Conservation (phyloP, 92 coral and sea anemone species). For the Siderastrea siderea region DNA sequence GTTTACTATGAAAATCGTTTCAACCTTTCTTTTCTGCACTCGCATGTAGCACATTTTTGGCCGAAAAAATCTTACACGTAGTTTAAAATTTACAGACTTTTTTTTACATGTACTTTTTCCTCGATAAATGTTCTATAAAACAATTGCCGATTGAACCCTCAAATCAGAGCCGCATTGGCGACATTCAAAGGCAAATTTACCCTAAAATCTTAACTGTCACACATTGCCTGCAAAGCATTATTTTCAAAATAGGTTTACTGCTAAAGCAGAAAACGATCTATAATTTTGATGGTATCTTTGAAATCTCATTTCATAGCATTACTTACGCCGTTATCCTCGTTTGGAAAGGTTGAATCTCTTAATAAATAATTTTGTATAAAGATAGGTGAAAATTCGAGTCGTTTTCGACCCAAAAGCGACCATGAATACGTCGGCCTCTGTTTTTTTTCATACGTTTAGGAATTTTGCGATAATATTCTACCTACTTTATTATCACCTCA, state of each 20-base stretch:
- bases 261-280: not conserved
- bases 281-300: not conserved
- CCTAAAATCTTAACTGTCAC: not conserved
- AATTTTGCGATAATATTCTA: too few relatives aligned
- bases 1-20: not conserved
- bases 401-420: too few relatives aligned
- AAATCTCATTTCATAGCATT: not conserved
- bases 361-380: too few relatives aligned
- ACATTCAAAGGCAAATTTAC: not conserved
- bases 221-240: not conserved
- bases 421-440: too few relatives aligned
- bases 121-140: not conserved
- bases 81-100: constrained; percentile 1
- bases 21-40: not conserved
- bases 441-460: too few relatives aligned
- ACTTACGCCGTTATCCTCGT: too few relatives aligned
- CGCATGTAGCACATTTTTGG: constrained; percentile 2
- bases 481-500: too few relatives aligned
- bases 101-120: not conserved
- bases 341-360: too few relatives aligned
- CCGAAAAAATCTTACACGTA: not conserved
- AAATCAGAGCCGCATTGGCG: not conserved
- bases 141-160: not conserved
- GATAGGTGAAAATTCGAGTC: too few relatives aligned
- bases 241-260: not conserved